Evolutionary conservation across 1,140 invertebrate species (phyloP).

Genomic region (Aphelinus certus): DNA sequence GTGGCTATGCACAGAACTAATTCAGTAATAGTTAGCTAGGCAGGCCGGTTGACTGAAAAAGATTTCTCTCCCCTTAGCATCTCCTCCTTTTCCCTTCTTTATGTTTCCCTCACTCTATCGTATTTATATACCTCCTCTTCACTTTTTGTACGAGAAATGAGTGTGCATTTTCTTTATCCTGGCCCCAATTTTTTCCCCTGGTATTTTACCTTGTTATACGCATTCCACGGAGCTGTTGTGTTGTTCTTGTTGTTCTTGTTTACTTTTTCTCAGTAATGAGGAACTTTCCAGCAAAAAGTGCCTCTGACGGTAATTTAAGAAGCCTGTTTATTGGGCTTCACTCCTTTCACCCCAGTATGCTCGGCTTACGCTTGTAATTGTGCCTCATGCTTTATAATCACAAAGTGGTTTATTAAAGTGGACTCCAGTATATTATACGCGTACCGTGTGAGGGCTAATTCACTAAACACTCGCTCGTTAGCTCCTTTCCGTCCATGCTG

Average conservation of each 20-base stretch:
- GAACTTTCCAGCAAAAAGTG: neutral
- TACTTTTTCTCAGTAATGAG: conserved; percentile 1
- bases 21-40: no score
- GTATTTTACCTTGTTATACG: neutral
- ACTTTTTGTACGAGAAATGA: no score
- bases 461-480: conserved; percentile 18
- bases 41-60: no score
- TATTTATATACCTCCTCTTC: no score
- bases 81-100: no score
- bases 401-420: conserved; percentile 27
- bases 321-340: conserved; percentile 17
- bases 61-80: no score
- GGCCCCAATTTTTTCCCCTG: no score
- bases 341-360: neutral
- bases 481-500: no score
- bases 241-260: no score
- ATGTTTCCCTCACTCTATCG: no score
- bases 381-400: conserved; percentile 16
- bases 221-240: neutral
- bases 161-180: no score
- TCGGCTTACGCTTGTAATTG: neutral
- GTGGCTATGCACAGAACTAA: no score
- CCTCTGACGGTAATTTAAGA: neutral
- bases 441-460: neutral
- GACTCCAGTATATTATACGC: neutral